phyloP scores from a whole-genome alignment of 2,797 vertebrate species.

The Miichthys miiuy region DNA sequence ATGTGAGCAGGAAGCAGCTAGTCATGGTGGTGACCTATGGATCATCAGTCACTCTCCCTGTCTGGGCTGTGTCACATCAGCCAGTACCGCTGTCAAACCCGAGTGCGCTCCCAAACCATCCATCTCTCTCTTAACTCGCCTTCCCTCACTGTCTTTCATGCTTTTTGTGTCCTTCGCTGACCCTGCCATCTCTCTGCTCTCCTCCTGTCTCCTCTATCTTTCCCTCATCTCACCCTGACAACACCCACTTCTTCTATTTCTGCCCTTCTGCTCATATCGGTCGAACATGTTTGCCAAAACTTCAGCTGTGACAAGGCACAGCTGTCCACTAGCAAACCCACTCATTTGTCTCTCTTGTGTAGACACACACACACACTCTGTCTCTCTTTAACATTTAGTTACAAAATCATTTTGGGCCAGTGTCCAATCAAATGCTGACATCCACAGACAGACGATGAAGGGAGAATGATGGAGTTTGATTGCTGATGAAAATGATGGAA shows the following conservation, averaged over 20 bases:
- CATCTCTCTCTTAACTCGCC: conserved; percentile 57
- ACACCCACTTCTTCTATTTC: conserved; percentile 51
- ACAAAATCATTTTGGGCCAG: conserved; percentile 57
- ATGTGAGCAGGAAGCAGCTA: conserved; percentile 73
- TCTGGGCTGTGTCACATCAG: conserved; percentile 74
- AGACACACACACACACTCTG: conserved; percentile 15
- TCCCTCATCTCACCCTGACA: conserved; percentile 56
- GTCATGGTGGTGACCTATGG: conserved; percentile 74
- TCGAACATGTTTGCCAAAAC: conserved; percentile 68
- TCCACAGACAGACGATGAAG: conserved; percentile 13
- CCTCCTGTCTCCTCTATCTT: conserved; percentile 30
- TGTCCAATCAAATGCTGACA: conserved; percentile 53
- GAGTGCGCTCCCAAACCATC: conserved; percentile 52
- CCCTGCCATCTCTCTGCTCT: conserved; percentile 34
- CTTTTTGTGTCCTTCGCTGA: conserved; percentile 40
- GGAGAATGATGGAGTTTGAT: conserved; percentile 42
- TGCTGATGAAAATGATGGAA: conserved; percentile 40
- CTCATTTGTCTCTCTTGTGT: conserved; percentile 72
- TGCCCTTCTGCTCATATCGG: conserved; percentile 51
- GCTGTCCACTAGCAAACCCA: conserved; percentile 62
- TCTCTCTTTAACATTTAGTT: conserved; percentile 54
- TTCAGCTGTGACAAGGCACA: conserved; percentile 69
- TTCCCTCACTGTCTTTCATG: conserved; percentile 24
- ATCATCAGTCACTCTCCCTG: conserved; percentile 81
- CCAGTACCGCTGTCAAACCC: conserved; percentile 58